Percentiles rank a stretch among this genome's conserved stretches.
phyloP scores from a whole-genome alignment of 2,113 vertebrate genomes.

The Caranx melampygus region DNA sequence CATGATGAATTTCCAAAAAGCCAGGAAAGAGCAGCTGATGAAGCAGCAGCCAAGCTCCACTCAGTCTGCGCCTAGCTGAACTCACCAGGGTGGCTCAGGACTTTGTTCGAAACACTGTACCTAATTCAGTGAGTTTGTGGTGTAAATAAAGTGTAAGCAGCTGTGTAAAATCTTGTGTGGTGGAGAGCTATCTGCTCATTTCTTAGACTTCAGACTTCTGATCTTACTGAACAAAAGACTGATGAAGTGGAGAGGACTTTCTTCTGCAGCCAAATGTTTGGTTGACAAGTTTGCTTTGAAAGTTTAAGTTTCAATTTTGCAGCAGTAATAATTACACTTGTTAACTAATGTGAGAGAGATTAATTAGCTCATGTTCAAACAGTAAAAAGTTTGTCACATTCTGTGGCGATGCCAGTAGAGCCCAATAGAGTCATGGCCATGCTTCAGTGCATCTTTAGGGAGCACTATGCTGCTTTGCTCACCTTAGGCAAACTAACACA shows the following conservation, averaged over 20 bases:
- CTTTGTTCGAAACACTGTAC: not conserved
- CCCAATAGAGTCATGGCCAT: no score
- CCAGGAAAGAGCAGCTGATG: slow-evolving; percentile 72
- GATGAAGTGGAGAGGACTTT: not conserved
- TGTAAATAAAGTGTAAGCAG: slow-evolving; percentile 30
- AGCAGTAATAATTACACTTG: no score
- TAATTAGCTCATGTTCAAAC: slow-evolving; percentile 26
- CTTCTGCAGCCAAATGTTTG: not conserved
- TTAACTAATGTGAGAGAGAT: not conserved
- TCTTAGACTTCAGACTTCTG: no score
- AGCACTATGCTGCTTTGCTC: no score
- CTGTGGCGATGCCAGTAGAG: no score
- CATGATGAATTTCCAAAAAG: slow-evolving; percentile 86
- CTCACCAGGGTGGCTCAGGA: not conserved
- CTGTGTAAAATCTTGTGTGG: not conserved
- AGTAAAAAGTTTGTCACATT: not conserved
- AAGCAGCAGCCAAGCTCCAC: slow-evolving; percentile 44
- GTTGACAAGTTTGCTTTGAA: not conserved
- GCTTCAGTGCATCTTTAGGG: no score
- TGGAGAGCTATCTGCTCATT: not conserved
- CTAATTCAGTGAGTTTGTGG: not conserved
- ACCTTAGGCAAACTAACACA: no score
- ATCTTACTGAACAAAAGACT: not conserved
- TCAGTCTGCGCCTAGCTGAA: slow-evolving; percentile 55
- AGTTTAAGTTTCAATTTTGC: no score